phyloP scores from a whole-genome alignment of 2,888 invertebrate genomes.

The Hydrotaea cyrtoneurina region DNA sequence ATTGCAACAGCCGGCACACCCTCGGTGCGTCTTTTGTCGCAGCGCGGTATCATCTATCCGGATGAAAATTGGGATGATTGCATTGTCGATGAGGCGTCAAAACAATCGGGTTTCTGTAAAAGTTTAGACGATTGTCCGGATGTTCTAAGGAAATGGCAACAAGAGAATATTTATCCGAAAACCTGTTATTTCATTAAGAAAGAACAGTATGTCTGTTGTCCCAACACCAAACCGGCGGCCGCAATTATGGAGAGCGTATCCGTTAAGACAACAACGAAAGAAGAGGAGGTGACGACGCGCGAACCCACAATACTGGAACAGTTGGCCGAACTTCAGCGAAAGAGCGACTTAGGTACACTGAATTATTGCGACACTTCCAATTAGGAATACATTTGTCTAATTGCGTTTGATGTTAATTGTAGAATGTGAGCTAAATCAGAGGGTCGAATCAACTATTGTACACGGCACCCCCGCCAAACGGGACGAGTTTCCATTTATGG shows the following conservation, averaged over 20 bases:
- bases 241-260: neutral
- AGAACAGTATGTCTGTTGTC: conserved; percentile 75
- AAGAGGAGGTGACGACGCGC: neutral
- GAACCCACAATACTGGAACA: neutral
- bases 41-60: conserved; percentile 72
- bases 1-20: conserved; percentile 64
- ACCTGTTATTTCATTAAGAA: conserved; percentile 76
- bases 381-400: too few relatives aligned
- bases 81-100: conserved; percentile 67
- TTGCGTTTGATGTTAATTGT: neutral
- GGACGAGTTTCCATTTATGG: conserved; percentile 70
- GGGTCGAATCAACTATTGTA: conserved; percentile 45
- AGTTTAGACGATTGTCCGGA: conserved; percentile 71
- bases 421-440: conserved; percentile 66
- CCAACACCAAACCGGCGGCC: conserved; percentile 17
- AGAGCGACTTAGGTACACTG: conserved; percentile 70
- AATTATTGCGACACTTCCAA: neutral
- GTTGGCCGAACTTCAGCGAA: conserved; percentile 50
- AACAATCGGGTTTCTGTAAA: conserved; percentile 70
- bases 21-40: conserved; percentile 69
- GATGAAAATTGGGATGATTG: conserved; percentile 71
- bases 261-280: neutral
- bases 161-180: conserved; percentile 70
- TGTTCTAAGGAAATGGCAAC: conserved; percentile 71
- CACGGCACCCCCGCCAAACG: conserved; percentile 57